A percentile compares a stretch with the other conserved stretches of the same genome.
These are phyloP conservation scores for Muntiacus reevesi DNA, from an alignment of 2,113 vertebrate species.

Conservation along the genomic window DNA sequence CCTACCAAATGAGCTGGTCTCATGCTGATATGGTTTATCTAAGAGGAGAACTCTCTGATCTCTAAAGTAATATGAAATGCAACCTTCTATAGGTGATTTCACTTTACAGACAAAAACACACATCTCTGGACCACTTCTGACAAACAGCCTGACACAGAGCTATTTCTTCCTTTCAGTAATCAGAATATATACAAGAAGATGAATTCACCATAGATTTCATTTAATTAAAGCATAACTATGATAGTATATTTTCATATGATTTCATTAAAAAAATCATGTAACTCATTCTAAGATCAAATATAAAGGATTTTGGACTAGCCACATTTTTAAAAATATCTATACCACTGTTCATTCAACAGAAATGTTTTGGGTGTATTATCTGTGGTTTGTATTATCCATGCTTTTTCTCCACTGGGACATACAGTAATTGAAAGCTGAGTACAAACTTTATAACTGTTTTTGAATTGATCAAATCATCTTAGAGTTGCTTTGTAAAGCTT, in stretches of 20 bases:
- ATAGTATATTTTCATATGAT: neutral
- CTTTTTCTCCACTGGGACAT: constrained; percentile 12
- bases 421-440: constrained; percentile 38
- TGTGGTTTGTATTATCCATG: neutral
- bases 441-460: constrained; percentile 44
- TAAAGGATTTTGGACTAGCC: neutral
- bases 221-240: neutral
- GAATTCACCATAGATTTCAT: neutral
- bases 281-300: constrained; percentile 27
- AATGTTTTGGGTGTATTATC: neutral
- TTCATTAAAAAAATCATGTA: neutral
- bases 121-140: neutral
- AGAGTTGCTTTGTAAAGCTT: constrained; percentile 48
- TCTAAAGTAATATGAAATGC: neutral
- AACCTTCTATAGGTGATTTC: neutral
- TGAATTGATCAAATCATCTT: constrained; percentile 48
- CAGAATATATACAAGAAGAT: neutral
- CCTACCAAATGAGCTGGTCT: neutral
- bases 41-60: neutral
- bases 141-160: neutral
- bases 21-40: neutral
- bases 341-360: neutral
- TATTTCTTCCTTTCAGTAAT: neutral
- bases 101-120: neutral
- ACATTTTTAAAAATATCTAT: neutral